Conservation (phyloP, 53 echinoderm and acorn worm species). For the Mesocentrotus franciscanus region DNA sequence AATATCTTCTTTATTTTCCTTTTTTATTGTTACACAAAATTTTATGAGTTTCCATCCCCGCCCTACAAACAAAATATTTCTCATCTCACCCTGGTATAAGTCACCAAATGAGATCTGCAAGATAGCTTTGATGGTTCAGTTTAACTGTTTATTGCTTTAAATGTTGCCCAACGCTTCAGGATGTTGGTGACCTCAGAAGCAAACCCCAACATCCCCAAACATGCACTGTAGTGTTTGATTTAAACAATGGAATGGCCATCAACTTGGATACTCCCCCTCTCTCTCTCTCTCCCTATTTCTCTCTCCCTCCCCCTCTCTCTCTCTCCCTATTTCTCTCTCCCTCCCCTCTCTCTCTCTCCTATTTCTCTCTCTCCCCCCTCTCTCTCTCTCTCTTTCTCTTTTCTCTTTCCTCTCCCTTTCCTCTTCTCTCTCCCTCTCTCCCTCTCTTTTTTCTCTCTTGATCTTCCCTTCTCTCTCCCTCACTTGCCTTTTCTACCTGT, state of each 20-base stretch:
- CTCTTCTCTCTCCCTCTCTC: not conserved
- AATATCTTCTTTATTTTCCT: not conserved
- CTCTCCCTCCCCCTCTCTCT: not conserved
- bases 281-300: no score
- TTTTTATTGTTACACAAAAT: no score
- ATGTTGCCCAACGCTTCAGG: no score
- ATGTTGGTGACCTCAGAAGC: not conserved
- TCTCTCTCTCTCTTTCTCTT: not conserved
- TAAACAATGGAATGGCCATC: no score
- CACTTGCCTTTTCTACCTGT: no score
- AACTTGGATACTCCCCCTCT: not conserved
- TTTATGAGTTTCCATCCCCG: no score
- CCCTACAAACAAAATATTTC: no score
- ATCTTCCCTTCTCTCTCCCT: no score
- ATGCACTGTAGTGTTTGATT: not conserved
- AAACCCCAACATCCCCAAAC: not conserved
- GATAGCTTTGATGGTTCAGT: no score
- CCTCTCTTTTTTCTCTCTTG: not conserved
- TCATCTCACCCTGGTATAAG: no score
- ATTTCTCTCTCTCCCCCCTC: not conserved
- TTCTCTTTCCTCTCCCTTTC: not conserved
- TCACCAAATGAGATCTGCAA: no score
- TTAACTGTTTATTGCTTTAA: no score
- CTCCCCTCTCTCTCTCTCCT: not conserved
- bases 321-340: not conserved